These are phyloP conservation scores for Myanophis thanlyinensis DNA, from an alignment of 2,113 vertebrate species.

Conservation along the genomic window DNA sequence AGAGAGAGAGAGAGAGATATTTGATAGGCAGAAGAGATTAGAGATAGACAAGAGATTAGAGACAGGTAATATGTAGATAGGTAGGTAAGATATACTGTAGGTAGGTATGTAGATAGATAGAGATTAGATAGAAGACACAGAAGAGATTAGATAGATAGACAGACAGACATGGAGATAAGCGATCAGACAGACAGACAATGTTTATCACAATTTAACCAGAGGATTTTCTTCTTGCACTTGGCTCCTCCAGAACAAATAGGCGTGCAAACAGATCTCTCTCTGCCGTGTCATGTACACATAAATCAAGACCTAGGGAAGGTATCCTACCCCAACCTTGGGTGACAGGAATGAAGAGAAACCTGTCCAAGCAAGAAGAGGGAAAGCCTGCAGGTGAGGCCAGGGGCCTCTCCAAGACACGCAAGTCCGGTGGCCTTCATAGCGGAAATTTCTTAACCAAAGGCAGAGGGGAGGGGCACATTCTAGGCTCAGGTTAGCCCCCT, in stretches of 20 bases:
- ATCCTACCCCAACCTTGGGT: not conserved
- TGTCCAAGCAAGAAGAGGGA: not conserved
- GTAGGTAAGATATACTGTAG: too few species aligned
- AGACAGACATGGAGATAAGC: not conserved
- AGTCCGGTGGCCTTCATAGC: not conserved
- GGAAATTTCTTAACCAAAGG: not conserved
- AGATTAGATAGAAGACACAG: too few species aligned
- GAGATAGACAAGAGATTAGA: not conserved
- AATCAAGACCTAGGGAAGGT: not conserved
- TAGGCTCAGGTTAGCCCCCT: not conserved
- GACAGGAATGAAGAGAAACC: not conserved
- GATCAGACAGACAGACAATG: not conserved
- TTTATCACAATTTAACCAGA: not conserved
- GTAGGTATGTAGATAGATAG: too few species aligned
- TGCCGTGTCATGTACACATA: not conserved
- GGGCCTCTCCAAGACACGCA: not conserved
- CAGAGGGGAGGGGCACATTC: not conserved
- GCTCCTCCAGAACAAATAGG: not conserved
- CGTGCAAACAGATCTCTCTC: not conserved
- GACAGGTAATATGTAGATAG: not conserved
- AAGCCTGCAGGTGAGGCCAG: not conserved
- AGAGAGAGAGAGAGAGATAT: not conserved
- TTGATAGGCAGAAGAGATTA: too few species aligned
- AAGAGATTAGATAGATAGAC: too few species aligned
- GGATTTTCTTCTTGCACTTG: not conserved